phyloP scores from a whole-genome alignment of 2,797 vertebrate genomes.

The Periparus ater region DNA sequence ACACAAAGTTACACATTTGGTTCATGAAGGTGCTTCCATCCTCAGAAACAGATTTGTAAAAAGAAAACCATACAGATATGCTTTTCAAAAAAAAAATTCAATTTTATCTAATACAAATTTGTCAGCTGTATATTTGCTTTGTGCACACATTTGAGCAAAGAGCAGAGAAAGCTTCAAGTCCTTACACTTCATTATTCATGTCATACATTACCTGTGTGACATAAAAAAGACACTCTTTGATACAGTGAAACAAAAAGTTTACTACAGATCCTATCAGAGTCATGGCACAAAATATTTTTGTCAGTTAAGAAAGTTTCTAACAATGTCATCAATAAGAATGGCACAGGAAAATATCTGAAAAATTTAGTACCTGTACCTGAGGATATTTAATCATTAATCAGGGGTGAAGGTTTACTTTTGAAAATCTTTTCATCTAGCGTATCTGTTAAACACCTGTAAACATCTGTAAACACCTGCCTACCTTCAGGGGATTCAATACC shows the following conservation, averaged over 20 bases:
- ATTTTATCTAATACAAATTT: background rate
- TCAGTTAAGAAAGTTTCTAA: background rate
- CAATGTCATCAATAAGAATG: background rate
- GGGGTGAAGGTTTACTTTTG: background rate
- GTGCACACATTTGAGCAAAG: background rate
- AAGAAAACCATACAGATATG: background rate
- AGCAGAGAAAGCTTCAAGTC: background rate
- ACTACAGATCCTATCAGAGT: background rate
- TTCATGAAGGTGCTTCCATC: background rate
- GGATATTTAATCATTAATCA: background rate
- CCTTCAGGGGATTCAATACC: background rate
- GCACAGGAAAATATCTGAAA: background rate
- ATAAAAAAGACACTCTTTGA: background rate
- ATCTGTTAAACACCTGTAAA: background rate
- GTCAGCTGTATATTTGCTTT: background rate
- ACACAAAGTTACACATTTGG: background rate
- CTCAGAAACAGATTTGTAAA: background rate
- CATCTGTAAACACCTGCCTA: background rate
- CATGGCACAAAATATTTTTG: background rate
- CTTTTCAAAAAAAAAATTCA: background rate
- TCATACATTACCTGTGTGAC: background rate
- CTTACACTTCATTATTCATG: background rate
- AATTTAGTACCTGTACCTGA: background rate
- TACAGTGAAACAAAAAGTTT: background rate
- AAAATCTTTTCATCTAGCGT: conserved; percentile 5